These are phyloP conservation scores for Orgyia antiqua DNA, from an alignment of 2,888 invertebrate genomes.

Conservation along the genomic window DNA sequence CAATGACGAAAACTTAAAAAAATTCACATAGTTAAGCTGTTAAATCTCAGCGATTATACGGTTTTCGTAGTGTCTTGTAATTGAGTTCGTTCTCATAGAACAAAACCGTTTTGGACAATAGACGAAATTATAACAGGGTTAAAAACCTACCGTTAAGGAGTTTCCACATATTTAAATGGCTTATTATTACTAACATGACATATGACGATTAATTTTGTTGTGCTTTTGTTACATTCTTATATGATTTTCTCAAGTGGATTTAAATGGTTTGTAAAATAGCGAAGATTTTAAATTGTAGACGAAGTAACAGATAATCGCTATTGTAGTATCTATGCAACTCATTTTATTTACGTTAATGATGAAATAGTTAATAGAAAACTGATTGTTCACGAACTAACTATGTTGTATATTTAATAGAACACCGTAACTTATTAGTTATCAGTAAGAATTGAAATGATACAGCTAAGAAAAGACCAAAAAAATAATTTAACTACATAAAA, in stretches of 20 bases:
- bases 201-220: slow-evolving; percentile 64
- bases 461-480: no score
- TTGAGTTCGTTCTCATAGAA: slow-evolving; percentile 76
- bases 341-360: no score
- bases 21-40: slow-evolving; percentile 75
- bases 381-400: no score
- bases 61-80: slow-evolving; percentile 65
- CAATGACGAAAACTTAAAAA: slow-evolving; percentile 63
- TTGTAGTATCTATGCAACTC: no score
- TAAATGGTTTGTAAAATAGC: no score
- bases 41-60: slow-evolving; percentile 70
- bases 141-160: slow-evolving; percentile 55
- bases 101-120: slow-evolving; percentile 71
- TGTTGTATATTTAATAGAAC: no score
- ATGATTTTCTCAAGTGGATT: slow-evolving; percentile 29
- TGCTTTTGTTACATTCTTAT: slow-evolving; percentile 48
- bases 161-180: slow-evolving; percentile 71
- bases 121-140: slow-evolving; percentile 71
- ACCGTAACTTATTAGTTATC: no score
- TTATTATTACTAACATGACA: slow-evolving; percentile 66
- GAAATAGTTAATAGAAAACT: no score
- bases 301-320: no score
- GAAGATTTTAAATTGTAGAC: no score
- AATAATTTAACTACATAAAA: no score
- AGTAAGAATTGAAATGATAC: no score